Base-by-base conservation (phyloP, 2,888 invertebrate species). In the Taphrorychus bicolor region DNA sequence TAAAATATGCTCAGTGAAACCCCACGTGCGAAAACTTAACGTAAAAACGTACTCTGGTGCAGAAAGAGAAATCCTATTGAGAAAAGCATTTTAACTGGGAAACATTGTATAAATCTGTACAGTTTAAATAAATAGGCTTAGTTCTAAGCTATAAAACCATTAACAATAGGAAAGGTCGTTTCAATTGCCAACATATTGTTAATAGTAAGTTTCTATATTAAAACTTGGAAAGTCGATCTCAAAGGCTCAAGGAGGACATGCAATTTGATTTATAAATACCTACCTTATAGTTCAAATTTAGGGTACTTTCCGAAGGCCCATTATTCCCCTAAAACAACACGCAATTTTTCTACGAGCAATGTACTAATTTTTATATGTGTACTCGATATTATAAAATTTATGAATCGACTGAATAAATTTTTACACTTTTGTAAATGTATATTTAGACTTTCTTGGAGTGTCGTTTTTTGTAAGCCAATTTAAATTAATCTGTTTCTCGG, bases 401-500 rank as follows among this genome's bases (percentile, higher is more conserved):
- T 14, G 51, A 51, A 14, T 64, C 76, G 79, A 81, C 79, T 80
- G 80, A 80, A 60, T 57, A 64, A 73, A 73, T 74, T 75, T 78
- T 80, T 79, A 79, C 77, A 78, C 74, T 81, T 80, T 81, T 80
- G 78, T 79, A 81, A 75, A 60, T 70, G 62, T 66, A 70, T 68
- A 64, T 68, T 68, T 65, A 60, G 78, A 76, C 74, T 77, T 60
- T 79, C n/a, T 79, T 76, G 77, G 77, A 77, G 75, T 80, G 78
- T 80, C 79, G 78, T 78, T 76, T 51, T 80, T 78, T 45, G 14
- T 45, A 79, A 75, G 80, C 81, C 80, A 80, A 81, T 24, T 80
- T 51, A 69, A 58, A 76, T n/a, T 76, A 60, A 77, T 76, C 22
- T 71, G 60, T 53, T 63, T 66, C 53, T 53, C 60, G 65, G 66